Evolutionary conservation across 2,797 vertebrate genomes (phyloP), one percentile per base, ranked within the genome.

Genomic region (Telmatherina bonti): DNA sequence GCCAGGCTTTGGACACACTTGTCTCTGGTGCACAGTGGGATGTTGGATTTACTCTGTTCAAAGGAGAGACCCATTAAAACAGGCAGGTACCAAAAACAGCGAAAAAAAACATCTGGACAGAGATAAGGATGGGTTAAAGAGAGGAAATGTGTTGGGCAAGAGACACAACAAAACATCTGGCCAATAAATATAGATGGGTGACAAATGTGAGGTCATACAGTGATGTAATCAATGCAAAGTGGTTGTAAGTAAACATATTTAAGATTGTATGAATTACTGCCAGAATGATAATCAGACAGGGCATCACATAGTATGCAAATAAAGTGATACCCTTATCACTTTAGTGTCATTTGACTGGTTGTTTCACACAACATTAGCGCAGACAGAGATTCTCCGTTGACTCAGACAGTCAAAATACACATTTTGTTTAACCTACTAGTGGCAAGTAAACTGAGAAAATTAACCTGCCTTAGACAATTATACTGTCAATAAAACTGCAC

Each of bases 31-130:
- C 94, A 94, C 84, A 99, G 79, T 5, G 96, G 95, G 54, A 95
- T 93, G 58, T 92, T 91, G 86, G 95, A 91, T 77, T 96, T 93
- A 83, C 94, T 95, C 97, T 99, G 91, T 0, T 62, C 29, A 43
- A 22, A 74, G 70, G 0, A 61, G 35, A 65, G 16, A 67, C 41
- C 52, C 30, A 67, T 43, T 10, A 18, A 55, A 45, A 55, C 31
- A 62, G 56, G 26, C 9, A 55, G 20, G 30, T 22, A 61, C 59
- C 53, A 13, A 55, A 54, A 59, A n/a, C 35, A 47, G 35, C n/a
- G 3, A 36, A 55, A 51, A 31, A 43, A 13, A 15, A 45, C 27
- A 38, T 27, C 16, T 38, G 59, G 54, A 35, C 4, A 22, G 7
- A 11, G 7, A 38, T 33, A 29, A 47, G 27, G 22, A 36, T 60